These are phyloP conservation scores for Hylia prasina DNA, from an alignment of 2,113 vertebrate genomes.

Conservation along the genomic window DNA sequence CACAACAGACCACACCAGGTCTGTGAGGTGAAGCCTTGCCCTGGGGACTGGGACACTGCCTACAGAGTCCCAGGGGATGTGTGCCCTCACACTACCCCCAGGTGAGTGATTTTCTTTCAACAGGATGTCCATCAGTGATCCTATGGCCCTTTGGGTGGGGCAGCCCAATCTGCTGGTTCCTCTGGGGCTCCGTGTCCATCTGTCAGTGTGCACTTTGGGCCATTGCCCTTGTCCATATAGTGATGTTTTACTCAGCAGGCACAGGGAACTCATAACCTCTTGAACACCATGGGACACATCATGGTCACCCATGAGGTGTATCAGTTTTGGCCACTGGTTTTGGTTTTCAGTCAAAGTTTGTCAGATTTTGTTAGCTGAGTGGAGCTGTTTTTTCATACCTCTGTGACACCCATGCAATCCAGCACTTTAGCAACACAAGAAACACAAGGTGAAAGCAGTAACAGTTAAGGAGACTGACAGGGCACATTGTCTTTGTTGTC, in stretches of 20 bases:
- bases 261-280: background rate
- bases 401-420: background rate
- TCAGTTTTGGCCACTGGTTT: background rate
- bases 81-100: background rate
- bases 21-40: background rate
- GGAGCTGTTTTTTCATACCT: background rate
- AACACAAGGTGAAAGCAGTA: background rate
- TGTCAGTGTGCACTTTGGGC: background rate
- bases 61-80: fast-evolving
- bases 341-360: background rate
- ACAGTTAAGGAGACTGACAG: background rate
- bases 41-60: background rate
- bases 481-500: background rate
- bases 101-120: background rate
- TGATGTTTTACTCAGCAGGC: background rate
- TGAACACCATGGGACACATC: background rate
- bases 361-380: background rate
- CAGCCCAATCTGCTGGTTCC: fast-evolving
- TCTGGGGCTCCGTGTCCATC: too few species aligned
- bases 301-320: too few species aligned
- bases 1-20: background rate
- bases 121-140: background rate
- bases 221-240: background rate
- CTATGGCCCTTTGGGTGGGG: background rate
- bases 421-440: background rate